These are phyloP conservation scores for Neosilurus mollespiculum DNA, from an alignment of 2,797 vertebrate genomes.

Conservation along the genomic window DNA sequence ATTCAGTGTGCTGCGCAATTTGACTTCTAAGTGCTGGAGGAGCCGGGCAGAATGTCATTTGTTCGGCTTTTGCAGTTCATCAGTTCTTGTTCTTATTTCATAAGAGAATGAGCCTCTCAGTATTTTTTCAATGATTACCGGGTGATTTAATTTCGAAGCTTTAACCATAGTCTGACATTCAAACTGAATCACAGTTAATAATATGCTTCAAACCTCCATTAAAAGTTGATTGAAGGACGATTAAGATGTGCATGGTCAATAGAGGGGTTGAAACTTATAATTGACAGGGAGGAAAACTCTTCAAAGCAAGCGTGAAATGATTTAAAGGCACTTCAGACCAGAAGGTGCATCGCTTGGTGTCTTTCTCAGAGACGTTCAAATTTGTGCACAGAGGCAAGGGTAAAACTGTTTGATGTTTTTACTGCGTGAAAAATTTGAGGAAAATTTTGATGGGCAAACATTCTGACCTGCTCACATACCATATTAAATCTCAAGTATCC, in stretches of 20 bases:
- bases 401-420: slow-evolving; percentile 33
- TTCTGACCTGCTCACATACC: neutral
- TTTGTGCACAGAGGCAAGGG: slow-evolving; percentile 14
- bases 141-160: slow-evolving; percentile 24
- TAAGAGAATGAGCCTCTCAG: neutral
- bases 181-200: slow-evolving; percentile 16
- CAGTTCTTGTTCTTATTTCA: slow-evolving; percentile 11
- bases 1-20: neutral
- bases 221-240: slow-evolving; percentile 27
- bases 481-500: neutral
- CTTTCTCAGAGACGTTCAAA: neutral
- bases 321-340: slow-evolving; percentile 31
- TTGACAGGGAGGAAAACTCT: slow-evolving; percentile 30
- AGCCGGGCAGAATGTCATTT: neutral
- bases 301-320: slow-evolving; percentile 37
- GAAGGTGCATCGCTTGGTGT: slow-evolving; percentile 1
- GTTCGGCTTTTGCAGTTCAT: slow-evolving; percentile 5
- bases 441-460: slow-evolving; percentile 5
- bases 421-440: neutral
- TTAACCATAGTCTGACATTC: slow-evolving; percentile 26
- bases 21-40: neutral
- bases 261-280: slow-evolving; percentile 34
- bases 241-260: slow-evolving; percentile 25
- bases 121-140: slow-evolving; percentile 23
- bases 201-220: slow-evolving; percentile 26